phyloP scores from a whole-genome alignment of 2,888 invertebrate species.

The Clitarchus hookeri region DNA sequence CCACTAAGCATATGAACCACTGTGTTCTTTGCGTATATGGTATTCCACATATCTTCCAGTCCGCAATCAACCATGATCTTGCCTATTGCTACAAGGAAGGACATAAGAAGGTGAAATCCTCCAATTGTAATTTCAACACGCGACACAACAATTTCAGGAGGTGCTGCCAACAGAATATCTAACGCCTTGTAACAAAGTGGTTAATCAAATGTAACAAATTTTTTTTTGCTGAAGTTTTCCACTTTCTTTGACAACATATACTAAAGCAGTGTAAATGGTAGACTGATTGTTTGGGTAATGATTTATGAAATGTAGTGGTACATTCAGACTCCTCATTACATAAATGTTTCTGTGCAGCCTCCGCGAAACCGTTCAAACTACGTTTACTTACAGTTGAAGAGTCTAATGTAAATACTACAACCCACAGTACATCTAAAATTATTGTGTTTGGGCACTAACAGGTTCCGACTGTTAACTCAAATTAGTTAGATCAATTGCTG shows the following conservation, averaged over 20 bases:
- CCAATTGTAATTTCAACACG: background rate
- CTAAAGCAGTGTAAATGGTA: background rate
- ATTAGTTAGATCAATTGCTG: slow-evolving; percentile 10
- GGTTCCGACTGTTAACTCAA: background rate
- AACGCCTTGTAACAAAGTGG: background rate
- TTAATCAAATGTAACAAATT: background rate
- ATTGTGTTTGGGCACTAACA: background rate
- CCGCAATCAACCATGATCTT: background rate
- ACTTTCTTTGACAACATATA: background rate
- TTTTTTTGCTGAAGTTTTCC: background rate
- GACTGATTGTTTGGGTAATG: slow-evolving; percentile 16
- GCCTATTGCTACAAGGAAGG: background rate
- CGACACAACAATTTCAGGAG: background rate
- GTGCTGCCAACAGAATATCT: background rate
- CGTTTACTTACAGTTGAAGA: background rate
- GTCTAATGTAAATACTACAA: background rate
- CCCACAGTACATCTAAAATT: background rate
- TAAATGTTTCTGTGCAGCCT: background rate
- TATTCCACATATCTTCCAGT: slow-evolving; percentile 11
- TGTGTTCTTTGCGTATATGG: background rate
- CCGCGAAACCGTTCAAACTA: slow-evolving; percentile 2
- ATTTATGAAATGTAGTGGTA: background rate
- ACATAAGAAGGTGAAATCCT: background rate
- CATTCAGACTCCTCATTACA: background rate
- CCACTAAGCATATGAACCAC: slow-evolving; percentile 16